A percentile compares a stretch with the other conserved stretches of the same genome.
These are phyloP conservation scores for Enoplosus armatus DNA, from an alignment of 2,797 vertebrate species.

Conservation along the genomic window DNA sequence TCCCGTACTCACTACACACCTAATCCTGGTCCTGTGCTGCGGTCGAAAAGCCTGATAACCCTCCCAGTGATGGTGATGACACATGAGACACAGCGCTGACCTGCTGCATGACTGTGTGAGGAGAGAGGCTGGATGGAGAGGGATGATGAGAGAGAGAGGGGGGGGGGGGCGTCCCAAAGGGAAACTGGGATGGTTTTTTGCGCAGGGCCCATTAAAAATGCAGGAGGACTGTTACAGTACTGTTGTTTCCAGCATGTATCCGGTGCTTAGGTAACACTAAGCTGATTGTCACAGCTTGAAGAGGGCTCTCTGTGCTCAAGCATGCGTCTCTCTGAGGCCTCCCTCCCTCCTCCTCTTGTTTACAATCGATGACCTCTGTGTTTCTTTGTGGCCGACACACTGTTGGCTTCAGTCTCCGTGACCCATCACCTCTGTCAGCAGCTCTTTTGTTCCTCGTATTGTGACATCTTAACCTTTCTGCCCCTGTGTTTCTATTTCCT, in stretches of 20 bases:
- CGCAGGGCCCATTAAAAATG: slow-evolving; percentile 78
- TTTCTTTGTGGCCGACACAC: background rate
- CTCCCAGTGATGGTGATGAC: slow-evolving; percentile 61
- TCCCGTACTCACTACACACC: slow-evolving; percentile 15
- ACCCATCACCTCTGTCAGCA: slow-evolving; percentile 2
- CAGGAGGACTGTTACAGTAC: slow-evolving; percentile 73
- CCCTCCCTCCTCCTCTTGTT: slow-evolving; percentile 16
- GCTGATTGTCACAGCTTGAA: slow-evolving; percentile 69
- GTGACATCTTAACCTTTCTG: slow-evolving; percentile 19
- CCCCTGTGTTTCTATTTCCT: background rate
- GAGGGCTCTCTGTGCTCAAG: slow-evolving; percentile 41
- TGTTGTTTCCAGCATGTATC: slow-evolving; percentile 82
- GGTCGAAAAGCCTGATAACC: slow-evolving; percentile 45
- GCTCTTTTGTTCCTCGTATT: slow-evolving; percentile 10
- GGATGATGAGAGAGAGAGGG: slow-evolving; percentile 35
- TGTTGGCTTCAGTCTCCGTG: background rate
- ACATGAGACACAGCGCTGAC: slow-evolving; percentile 65
- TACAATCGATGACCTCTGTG: slow-evolving; percentile 12
- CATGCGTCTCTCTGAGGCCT: slow-evolving; percentile 17
- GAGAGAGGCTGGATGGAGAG: slow-evolving; percentile 30
- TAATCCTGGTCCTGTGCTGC: slow-evolving; percentile 15
- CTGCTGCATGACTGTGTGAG: slow-evolving; percentile 42
- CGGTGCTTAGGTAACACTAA: slow-evolving; percentile 82
- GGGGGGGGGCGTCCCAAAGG: slow-evolving; percentile 53
- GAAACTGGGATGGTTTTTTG: slow-evolving; percentile 67